phyloP scores from a whole-genome alignment of 2,888 invertebrate species.

The Troides oblongomaculatus region DNA sequence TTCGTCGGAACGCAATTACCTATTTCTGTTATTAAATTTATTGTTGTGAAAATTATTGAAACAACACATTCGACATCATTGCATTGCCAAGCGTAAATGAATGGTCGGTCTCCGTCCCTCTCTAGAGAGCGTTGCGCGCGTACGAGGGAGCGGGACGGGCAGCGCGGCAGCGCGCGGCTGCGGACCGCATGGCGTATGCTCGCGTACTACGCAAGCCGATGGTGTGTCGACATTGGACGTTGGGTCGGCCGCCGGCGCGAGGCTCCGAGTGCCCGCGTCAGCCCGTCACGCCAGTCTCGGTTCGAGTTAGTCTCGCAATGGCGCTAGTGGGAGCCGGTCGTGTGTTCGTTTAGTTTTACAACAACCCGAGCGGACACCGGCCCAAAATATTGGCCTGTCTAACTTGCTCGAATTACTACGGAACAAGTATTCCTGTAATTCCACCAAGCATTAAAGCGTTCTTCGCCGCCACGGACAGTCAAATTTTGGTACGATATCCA shows the following conservation, averaged over 20 bases:
- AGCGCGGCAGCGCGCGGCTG: constrained; percentile 40
- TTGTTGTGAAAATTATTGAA: constrained; percentile 61
- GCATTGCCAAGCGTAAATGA: constrained; percentile 76
- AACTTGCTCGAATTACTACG: constrained; percentile 72
- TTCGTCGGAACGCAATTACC: constrained; percentile 32
- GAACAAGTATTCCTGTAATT: constrained; percentile 68
- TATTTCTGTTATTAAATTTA: constrained; percentile 41
- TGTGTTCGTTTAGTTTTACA: constrained; percentile 73
- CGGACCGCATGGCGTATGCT: constrained; percentile 66
- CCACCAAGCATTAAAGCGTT: constrained; percentile 57
- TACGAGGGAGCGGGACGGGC: constrained; percentile 56
- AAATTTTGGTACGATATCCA: constrained; percentile 81
- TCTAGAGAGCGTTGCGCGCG: constrained; percentile 36
- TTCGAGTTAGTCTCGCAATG: constrained; percentile 78
- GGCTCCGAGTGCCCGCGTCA: constrained; percentile 52
- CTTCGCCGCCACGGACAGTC: constrained; percentile 74
- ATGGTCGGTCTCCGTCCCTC: constrained; percentile 61
- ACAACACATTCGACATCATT: constrained; percentile 58
- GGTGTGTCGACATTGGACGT: constrained; percentile 80
- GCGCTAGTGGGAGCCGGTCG: constrained; percentile 72
- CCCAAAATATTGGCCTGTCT: constrained; percentile 81
- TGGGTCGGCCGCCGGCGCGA: constrained; percentile 74
- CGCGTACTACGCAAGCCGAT: constrained; percentile 78
- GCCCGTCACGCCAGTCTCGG: constrained; percentile 40
- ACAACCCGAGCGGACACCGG: constrained; percentile 80